phyloP scores from a whole-genome alignment of 1,140 invertebrate genomes.

The Yoshiicerus persimilis region DNA sequence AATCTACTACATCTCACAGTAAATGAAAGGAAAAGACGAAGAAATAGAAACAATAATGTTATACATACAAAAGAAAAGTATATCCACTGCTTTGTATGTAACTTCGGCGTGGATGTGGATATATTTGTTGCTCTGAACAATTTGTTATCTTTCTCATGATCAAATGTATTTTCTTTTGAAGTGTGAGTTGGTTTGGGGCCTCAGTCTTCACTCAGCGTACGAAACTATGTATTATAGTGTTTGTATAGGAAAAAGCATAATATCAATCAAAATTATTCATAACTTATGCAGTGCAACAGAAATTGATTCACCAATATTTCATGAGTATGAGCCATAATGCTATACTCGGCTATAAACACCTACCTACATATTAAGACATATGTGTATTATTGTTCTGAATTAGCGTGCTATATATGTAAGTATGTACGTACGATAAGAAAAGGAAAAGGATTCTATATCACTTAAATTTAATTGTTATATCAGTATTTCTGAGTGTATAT shows the following conservation, averaged over 20 bases:
- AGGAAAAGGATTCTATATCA: no score
- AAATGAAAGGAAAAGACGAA: not conserved
- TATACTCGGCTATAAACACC: no score
- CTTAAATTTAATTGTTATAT: no score
- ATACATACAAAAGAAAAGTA: not conserved
- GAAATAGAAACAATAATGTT: not conserved
- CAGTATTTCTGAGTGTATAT: no score
- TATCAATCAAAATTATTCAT: conserved; percentile 8
- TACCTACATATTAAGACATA: no score
- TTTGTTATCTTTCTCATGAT: not conserved
- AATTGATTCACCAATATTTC: conserved; percentile 1
- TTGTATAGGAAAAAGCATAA: not conserved
- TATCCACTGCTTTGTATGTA: not conserved
- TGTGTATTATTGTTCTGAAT: no score
- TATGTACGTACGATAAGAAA: no score
- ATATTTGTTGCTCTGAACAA: not conserved
- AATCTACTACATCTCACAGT: not conserved
- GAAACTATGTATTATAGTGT: not conserved
- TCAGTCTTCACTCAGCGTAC: not conserved
- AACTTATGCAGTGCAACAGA: not conserved
- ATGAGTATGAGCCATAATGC: not conserved
- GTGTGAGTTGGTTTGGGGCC: not conserved
- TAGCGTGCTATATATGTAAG: no score
- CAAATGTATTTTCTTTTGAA: not conserved
- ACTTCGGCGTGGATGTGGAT: no score